Base-by-base conservation (phyloP, 2,113 vertebrate genomes). In the Saguinus midas region DNA sequence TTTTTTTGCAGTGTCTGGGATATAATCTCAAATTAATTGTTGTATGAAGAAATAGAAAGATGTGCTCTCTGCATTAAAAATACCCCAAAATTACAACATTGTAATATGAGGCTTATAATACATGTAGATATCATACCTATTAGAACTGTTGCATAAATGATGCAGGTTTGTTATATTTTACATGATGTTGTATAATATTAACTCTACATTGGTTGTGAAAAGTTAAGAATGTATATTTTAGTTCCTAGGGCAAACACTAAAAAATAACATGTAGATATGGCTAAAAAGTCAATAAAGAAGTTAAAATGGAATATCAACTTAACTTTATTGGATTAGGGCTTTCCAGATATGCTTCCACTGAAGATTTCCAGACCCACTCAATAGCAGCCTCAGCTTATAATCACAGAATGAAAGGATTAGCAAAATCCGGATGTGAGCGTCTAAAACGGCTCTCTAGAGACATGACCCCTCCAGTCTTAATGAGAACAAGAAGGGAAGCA, bases 401-500 rank as follows among this genome's bases (percentile, higher is more conserved):
- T 17, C 45, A 79, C 79, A 83, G 57, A 87, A 79, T 73, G 50
- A 88, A 87, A 83, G 61, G 48, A 73, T 18, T 64, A 85, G 58
- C 14, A 25, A 61, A 85, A 75, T 72, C 78, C 90, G 87, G 87
- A 96, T 90, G 58, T 82, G 81, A 96, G 2, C 29, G 61, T 66
- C 84, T n/a, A 25, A 6, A 91, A 48, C 7, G 45, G 7, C 55
- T 95, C 93, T 84, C 75, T 27, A 79, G 91, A 73, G 95, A 87
- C 17, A 43, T 84, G 61, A 83, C 11, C 72, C 50, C 14, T 86
- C n/a, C 48, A 32, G 37, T n/a, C 80, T 95, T 90, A 84, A 91
- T 87, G 29, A 97, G 88, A 92, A 95, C 78, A 75, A 70, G 66
- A 86, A 95, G 66, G 68, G 88, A 84, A 43, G 14, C 96, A 94